phyloP scores from a whole-genome alignment of 37 sponge, comb jelly and placozoan species.

The Amphimedon queenslandica region DNA sequence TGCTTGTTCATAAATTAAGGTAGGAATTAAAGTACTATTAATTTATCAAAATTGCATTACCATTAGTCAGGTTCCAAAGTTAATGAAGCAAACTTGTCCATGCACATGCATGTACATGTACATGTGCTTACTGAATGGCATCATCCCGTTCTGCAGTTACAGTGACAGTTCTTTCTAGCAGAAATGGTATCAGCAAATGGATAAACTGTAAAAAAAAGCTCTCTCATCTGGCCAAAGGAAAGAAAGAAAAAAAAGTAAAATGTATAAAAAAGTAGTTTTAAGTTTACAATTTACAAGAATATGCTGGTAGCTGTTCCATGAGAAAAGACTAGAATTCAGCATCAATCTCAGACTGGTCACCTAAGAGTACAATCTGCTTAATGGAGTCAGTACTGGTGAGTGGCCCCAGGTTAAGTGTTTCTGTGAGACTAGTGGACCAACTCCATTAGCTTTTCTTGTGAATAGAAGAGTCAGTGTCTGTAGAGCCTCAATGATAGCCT shows the following conservation, averaged over 20 bases:
- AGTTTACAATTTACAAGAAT: background rate
- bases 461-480: conserved; percentile 38
- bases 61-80: conserved; percentile 81
- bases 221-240: conserved; percentile 30
- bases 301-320: conserved; percentile 24
- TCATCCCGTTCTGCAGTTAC: conserved; percentile 85
- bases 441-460: conserved; percentile 33
- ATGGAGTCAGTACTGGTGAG: conserved; percentile 70
- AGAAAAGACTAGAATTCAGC: conserved; percentile 83
- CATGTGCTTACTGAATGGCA: conserved; percentile 47
- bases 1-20: too few relatives aligned
- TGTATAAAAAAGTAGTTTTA: background rate
- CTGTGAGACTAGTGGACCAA: conserved; percentile 56
- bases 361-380: conserved; percentile 57
- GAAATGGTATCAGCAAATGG: conserved; percentile 67
- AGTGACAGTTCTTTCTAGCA: conserved; percentile 61
- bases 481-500: conserved; percentile 11
- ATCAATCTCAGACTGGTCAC: conserved; percentile 87
- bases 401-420: conserved; percentile 63
- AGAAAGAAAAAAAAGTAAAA: background rate
- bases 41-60: conserved; percentile 63
- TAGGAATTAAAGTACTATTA: too few relatives aligned
- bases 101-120: too few relatives aligned
- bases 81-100: conserved; percentile 3
- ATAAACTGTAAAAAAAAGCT: conserved; percentile 61